Conservation (phyloP, 2,888 invertebrate species). For the Ophion obscuratus region DNA sequence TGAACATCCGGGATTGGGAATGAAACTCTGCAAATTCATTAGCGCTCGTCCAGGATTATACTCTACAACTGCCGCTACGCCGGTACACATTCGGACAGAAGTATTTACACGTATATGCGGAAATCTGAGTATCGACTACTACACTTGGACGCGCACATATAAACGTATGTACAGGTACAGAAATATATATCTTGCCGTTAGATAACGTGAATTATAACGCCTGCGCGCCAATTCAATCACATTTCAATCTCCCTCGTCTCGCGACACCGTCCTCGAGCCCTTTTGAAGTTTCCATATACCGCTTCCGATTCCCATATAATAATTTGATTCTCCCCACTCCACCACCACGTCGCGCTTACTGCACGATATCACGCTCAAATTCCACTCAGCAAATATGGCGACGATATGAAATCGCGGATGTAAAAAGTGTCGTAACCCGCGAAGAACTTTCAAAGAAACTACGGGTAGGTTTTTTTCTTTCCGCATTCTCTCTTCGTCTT, state of each 20-base stretch:
- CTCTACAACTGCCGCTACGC: constrained; percentile 27
- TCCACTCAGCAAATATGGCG: constrained; percentile 8
- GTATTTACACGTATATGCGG: background rate
- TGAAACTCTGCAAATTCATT: constrained; percentile 66
- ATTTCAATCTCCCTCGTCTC: constrained; percentile 44
- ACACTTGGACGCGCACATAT: background rate
- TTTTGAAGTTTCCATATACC: constrained; percentile 53
- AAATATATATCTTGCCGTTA: constrained; percentile 37
- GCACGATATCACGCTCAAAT: constrained; percentile 10
- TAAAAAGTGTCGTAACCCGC: constrained; percentile 73
- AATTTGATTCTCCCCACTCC: constrained; percentile 24
- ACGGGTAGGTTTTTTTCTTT: background rate
- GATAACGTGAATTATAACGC: constrained; percentile 65
- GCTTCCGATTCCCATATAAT: constrained; percentile 38
- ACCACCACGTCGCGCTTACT: background rate
- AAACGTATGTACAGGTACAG: background rate
- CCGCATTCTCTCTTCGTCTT: background rate
- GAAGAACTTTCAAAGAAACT: background rate
- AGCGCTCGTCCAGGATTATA: constrained; percentile 59
- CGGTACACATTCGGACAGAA: constrained; percentile 6
- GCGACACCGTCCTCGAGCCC: constrained; percentile 13
- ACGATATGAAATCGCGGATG: constrained; percentile 64
- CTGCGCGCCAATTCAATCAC: constrained; percentile 62
- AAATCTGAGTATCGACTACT: background rate
- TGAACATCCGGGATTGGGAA: constrained; percentile 63